These are phyloP conservation scores for Dipodomys merriami DNA, from an alignment of 2,113 vertebrate genomes.

Conservation along the genomic window DNA sequence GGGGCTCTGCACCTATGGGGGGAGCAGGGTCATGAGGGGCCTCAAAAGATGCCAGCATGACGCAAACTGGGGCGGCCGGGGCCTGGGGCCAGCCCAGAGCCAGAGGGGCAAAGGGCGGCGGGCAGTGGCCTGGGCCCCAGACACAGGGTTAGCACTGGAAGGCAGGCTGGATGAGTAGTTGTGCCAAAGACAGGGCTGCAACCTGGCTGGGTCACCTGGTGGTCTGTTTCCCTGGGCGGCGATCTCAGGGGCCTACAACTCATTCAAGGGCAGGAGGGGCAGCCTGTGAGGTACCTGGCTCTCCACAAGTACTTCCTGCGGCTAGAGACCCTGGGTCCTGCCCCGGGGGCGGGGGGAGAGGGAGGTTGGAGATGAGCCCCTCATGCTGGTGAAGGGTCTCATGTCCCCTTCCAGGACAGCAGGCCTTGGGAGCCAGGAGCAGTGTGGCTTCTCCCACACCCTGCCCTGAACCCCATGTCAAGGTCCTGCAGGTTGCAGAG, in stretches of 20 bases:
- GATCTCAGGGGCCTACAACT: not conserved
- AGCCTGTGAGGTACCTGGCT: not conserved
- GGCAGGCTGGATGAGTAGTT: not conserved
- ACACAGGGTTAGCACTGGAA: not conserved
- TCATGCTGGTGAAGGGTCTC: not conserved
- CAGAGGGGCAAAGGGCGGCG: too few relatives aligned
- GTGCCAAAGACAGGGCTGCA: too few relatives aligned
- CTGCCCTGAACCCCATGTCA: not conserved
- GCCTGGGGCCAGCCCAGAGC: too few relatives aligned
- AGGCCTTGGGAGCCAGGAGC: not conserved
- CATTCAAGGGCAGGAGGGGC: not conserved
- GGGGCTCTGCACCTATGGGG: too few relatives aligned
- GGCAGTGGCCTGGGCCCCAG: too few relatives aligned
- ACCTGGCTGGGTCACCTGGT: not conserved
- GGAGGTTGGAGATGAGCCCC: not conserved
- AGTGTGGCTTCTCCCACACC: not conserved
- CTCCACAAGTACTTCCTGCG: rapidly evolving
- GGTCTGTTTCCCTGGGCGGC: not conserved
- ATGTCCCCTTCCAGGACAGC: not conserved
- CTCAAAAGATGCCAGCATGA: too few relatives aligned
- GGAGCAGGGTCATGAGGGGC: too few relatives aligned
- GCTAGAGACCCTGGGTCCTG: not conserved
- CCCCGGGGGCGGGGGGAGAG: rapidly evolving
- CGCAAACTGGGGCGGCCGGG: too few relatives aligned
- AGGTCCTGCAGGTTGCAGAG: not conserved